phyloP scores from a whole-genome alignment of 2,888 invertebrate species.

The Drosophila atroscutellata region DNA sequence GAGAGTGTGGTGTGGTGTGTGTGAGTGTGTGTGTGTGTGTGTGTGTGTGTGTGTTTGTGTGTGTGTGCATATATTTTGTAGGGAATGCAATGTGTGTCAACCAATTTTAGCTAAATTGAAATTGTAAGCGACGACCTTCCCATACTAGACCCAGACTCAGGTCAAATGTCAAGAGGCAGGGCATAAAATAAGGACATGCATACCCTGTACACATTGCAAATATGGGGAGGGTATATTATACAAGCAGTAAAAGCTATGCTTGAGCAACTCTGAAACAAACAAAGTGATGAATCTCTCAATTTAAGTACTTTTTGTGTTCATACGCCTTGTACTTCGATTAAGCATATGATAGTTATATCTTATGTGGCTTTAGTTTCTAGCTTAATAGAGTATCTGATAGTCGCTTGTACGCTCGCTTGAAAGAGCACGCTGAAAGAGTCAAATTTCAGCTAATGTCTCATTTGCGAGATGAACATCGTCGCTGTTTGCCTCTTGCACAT shows the following conservation, averaged over 20 bases:
- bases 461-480: constrained; percentile 61
- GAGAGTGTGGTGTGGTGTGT: constrained; percentile 20
- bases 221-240: neutral
- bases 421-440: too few relatives aligned
- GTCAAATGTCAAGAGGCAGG: constrained; percentile 41
- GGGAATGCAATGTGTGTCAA: constrained; percentile 73
- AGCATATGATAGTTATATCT: neutral
- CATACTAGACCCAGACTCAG: constrained; percentile 31
- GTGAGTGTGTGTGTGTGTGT: constrained; percentile 18
- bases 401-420: neutral
- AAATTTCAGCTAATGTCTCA: constrained; percentile 43
- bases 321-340: neutral
- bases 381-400: neutral
- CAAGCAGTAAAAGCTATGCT: neutral
- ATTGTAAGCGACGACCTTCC: constrained; percentile 70
- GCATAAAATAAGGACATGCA: constrained; percentile 12
- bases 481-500: constrained; percentile 19
- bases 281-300: fast-evolving
- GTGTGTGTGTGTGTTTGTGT: neutral
- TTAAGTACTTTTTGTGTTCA: fast-evolving
- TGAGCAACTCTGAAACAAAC: fast-evolving
- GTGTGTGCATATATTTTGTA: constrained; percentile 18
- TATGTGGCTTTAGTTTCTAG: neutral
- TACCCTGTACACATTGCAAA: constrained; percentile 1
- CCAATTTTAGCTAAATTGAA: constrained; percentile 77